Base-by-base conservation (phyloP, 2,113 vertebrate genomes). In the Albula glossodonta region DNA sequence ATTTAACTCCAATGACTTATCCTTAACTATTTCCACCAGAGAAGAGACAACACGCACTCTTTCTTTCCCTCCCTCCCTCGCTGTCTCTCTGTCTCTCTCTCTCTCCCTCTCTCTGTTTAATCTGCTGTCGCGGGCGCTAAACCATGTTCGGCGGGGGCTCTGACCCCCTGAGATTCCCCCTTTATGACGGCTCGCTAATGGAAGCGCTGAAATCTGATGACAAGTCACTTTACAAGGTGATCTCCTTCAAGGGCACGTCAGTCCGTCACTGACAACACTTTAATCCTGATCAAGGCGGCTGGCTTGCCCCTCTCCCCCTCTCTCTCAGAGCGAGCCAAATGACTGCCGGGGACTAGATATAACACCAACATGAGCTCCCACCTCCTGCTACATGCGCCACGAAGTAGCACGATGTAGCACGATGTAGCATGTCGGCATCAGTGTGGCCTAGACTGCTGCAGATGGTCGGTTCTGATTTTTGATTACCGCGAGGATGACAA, bases 191-290 rank as follows among this genome's bases (percentile, higher is more conserved):
- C 25, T 86, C 77, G 84, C 89, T 93, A 93, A 94, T 92, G 91
- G 90, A 89, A 92, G 91, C 89, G 86, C 88, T 87, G 89, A 94
- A 78, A 94, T 93, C 92, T 94, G 92, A 93, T 94, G 93, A 94
- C 93, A 88, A 89, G 88, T 92, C 91, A 91, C 90, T 94, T 93
- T 94, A 93, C 86, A 91, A 91, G 91, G 93, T 89, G 89, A 94
- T 92, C 91, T 87, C 91, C 89, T 94, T 92, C 93, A 94, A 94
- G 93, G 93, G 89, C 91, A 90, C 84, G 90, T 94, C 93, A 94
- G 85, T 92, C 93, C 88, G 90, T 91, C 93, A 92, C 90, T 93
- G 91, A 91, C 92, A 90, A 90, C 90, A 88, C 93, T 93, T 94
- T 92, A 94, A 94, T 93, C 92, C 92, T 91, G 91, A 93, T 93